These are phyloP conservation scores for Melanostoma scalare DNA, from an alignment of 2,888 invertebrate genomes.

Conservation along the genomic window DNA sequence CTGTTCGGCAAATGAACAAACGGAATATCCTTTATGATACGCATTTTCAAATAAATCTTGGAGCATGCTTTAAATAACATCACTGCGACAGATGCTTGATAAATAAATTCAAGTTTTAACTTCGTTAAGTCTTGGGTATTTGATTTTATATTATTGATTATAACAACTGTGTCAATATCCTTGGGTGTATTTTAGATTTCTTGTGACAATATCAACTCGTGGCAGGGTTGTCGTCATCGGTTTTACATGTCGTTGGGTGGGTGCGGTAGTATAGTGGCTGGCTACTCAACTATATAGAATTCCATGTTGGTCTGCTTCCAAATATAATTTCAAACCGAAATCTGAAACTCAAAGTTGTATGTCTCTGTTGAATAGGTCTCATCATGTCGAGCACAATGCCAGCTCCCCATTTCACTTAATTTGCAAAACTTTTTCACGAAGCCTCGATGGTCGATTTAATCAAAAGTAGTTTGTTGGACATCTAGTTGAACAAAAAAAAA, in stretches of 20 bases:
- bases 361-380: constrained; percentile 43
- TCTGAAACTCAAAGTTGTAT: constrained; percentile 31
- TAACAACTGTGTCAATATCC: constrained; percentile 14
- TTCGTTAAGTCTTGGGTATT: not conserved
- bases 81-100: constrained; percentile 47
- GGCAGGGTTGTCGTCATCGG: constrained; percentile 2
- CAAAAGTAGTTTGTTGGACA: constrained; percentile 58
- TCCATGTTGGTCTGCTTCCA: constrained; percentile 61
- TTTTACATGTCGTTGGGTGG: constrained; percentile 28
- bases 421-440: not conserved
- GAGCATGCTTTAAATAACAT: constrained; percentile 45
- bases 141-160: not conserved
- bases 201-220: too few relatives aligned
- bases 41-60: constrained; percentile 55
- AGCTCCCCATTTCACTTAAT: not conserved
- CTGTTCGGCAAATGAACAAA: constrained; percentile 1
- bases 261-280: not conserved
- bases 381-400: constrained; percentile 40
- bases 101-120: constrained; percentile 23
- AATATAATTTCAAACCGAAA: constrained; percentile 65
- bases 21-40: not conserved
- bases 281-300: constrained; percentile 24
- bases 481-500: constrained; percentile 35
- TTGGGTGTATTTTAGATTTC: not conserved
- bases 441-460: constrained; percentile 44